Base-by-base conservation (phyloP, 2,797 vertebrate species). In the Halcyon smyrnensis region DNA sequence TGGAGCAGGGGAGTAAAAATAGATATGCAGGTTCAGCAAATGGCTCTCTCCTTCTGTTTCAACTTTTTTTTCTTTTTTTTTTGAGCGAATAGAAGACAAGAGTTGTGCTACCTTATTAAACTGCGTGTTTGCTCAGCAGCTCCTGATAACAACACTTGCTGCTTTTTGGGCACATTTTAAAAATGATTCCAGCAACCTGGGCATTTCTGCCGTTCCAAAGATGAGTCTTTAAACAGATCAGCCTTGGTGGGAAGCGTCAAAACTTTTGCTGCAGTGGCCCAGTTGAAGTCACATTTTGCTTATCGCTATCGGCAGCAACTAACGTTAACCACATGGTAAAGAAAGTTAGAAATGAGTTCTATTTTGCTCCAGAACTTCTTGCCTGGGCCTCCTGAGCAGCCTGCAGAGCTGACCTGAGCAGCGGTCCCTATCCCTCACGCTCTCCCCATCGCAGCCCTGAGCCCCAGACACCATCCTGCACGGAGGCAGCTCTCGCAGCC, bases 1-100 rank as follows among this genome's bases (percentile, higher is more conserved):
- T 54, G 84, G 93, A 93, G 91, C 9, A 2, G 24, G 27, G 32
- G 45, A 71, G 71, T 95, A 90, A 96, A 97, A 97, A 97, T 97
- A 98, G 96, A 97, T 80, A 30, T 60, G 82, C 87, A 81, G 78
- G 90, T 95, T 98, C 97, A 95, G 95, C 95, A 93, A 59, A 78
- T 56, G 84, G 92, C 36, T 68, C 84, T 27, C 84, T 50, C 67
- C 88, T 65, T 74, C 57, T 19, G 53, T 60, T 89, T 73, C 69
- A 85, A 86, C 57, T 65, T 87, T 84, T 86, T 79, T n/a, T 76
- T 59, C 4, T 81, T 83, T 78, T 54, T 9, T 59, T 65, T 70
- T 37, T 17, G 23, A 71, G 76, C 65, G 69, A 70, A 60, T 8
- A 39, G 57, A 69, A 67, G 36, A 57, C 75, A 80, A 24, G 51